Percentiles rank a stretch among this genome's conserved stretches.
phyloP scores from a whole-genome alignment of 2,113 vertebrate genomes.

The Hydropotes inermis region DNA sequence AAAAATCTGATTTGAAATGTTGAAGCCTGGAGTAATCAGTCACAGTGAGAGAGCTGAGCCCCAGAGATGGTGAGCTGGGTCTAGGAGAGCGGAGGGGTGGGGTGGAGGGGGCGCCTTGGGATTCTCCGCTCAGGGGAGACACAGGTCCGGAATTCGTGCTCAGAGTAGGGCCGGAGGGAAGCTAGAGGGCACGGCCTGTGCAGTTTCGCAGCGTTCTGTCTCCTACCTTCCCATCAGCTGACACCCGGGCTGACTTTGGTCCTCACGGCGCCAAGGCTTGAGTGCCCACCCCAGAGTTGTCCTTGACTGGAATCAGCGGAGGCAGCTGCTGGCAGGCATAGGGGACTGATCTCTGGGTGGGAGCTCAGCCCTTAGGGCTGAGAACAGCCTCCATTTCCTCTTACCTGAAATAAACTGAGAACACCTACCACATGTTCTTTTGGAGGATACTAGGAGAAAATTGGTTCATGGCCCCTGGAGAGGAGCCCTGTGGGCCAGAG shows the following conservation, averaged over 20 bases:
- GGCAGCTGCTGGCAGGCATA: rapidly evolving
- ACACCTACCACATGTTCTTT: background rate
- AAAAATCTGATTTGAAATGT: background rate
- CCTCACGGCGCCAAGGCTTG: background rate
- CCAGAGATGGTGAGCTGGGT: background rate
- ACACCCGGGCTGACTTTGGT: background rate
- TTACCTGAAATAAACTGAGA: background rate
- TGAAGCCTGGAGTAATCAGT: background rate
- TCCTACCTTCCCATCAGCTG: background rate
- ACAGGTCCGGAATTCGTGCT: background rate
- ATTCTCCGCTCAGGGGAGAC: rapidly evolving
- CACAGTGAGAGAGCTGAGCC: background rate
- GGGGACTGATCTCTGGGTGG: background rate
- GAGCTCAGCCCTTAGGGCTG: background rate
- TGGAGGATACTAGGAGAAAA: background rate
- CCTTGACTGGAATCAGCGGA: rapidly evolving
- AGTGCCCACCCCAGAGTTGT: background rate
- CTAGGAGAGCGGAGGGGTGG: rapidly evolving
- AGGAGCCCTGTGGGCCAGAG: too few species aligned
- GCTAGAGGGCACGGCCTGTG: rapidly evolving
- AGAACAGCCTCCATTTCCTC: background rate
- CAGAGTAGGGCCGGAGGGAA: background rate
- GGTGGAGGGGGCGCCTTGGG: rapidly evolving
- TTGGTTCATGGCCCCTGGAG: background rate
- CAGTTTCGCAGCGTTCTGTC: background rate